These are phyloP conservation scores for Leucophenga varia DNA, from an alignment of 1,140 invertebrate species.

Conservation along the genomic window DNA sequence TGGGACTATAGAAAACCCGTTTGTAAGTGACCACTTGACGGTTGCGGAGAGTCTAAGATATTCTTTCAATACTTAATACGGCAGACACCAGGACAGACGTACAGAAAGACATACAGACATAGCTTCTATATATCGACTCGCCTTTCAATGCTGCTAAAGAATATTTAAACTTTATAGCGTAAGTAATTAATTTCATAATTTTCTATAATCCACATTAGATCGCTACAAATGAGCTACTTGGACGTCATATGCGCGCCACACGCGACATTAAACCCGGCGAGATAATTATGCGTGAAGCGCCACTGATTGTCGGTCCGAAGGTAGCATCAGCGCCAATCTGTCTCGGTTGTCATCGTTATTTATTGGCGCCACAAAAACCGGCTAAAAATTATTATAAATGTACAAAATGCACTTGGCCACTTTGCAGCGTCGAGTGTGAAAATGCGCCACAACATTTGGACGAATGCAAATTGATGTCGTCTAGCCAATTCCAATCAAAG, in stretches of 20 bases:
- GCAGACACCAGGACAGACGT: too few species aligned
- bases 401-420: constrained; percentile 64
- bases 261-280: constrained; percentile 68
- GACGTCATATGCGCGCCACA: constrained; percentile 65
- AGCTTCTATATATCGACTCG: neutral
- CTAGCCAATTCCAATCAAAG: constrained; percentile 59
- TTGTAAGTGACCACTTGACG: too few species aligned
- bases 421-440: constrained; percentile 61
- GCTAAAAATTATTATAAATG: constrained; percentile 62
- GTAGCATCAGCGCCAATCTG: constrained; percentile 61
- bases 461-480: constrained; percentile 62
- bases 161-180: too few species aligned
- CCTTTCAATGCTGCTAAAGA: too few species aligned
- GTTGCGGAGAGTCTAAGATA: too few species aligned
- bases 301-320: constrained; percentile 64
- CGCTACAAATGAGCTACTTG: constrained; percentile 58
- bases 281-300: constrained; percentile 66
- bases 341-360: constrained; percentile 63
- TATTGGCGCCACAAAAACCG: constrained; percentile 47
- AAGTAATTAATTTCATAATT: too few species aligned
- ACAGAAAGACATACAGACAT: too few species aligned
- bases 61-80: too few species aligned
- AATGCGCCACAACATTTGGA: constrained; percentile 57
- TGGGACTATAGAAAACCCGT: too few species aligned
- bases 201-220: constrained; percentile 42